Evolutionary conservation across 2,888 invertebrate genomes (phyloP), one percentile per base, ranked within the genome.

Genomic region (Cataglyphis rosenhaueri): DNA sequence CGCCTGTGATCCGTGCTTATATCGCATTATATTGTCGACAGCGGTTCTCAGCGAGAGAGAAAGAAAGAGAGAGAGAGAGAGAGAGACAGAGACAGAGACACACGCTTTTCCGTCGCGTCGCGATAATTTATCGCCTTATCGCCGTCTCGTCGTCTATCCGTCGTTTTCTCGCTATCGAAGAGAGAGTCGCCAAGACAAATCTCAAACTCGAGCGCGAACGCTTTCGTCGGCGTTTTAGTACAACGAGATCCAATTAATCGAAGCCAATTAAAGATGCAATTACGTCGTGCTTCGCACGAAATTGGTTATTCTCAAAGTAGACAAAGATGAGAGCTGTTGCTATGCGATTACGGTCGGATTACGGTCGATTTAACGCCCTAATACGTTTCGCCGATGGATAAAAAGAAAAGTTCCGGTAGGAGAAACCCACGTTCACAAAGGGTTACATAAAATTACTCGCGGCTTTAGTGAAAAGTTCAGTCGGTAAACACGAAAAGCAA

Each of bases 1-100:
- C 92, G 90, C 92, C 90, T 91, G 89, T 91, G 91, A 92, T 93
- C 92, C 88, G 84, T 87, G 89, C 88, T 92, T 90, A 91, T 90
- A 91, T 91, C 89, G 89, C 85, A 86, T 91, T 91, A 91, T 89
- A 91, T 90, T 88, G 86, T 86, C 86, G 85, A 73, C 88, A 90
- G 86, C 71, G 91, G 88, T 88, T 89, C 88, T 92, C 91, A 84
- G 81, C 73, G 89, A 48, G 18, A n/a, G 12, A 48, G 8, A 48
- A 0, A 1, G 6, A 48, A 1, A 48, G 5, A 48, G 15, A 44
- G 15, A 44, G 4, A 44, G 44, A 48, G 5, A 48, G 15, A 44
- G 15, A 44, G 4, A 44, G 44, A 44, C 3, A 44, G 48, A 52
- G 6, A 52, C 5, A 48, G 18, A 87, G 25, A 85, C 88, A 25